phyloP scores from a whole-genome alignment of 2,888 invertebrate genomes.

The Orthosia incerta region DNA sequence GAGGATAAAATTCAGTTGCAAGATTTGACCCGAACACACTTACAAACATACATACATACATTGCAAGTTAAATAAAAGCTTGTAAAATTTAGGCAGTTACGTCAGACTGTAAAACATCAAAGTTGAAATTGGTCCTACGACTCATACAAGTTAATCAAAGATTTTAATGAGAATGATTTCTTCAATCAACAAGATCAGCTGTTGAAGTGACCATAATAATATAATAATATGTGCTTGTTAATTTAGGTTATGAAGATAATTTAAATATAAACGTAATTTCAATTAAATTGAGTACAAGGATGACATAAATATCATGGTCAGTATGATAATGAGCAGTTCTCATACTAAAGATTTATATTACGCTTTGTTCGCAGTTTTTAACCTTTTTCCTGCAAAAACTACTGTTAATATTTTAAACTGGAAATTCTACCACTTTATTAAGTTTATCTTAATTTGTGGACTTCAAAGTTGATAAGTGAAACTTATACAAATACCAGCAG shows the following conservation, averaged over 20 bases:
- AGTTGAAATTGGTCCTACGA: constrained; percentile 10
- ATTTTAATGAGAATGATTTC: not conserved
- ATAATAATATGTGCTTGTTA: not conserved
- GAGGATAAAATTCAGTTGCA: too few species aligned
- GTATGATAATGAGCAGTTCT: constrained; percentile 2
- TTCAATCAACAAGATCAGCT: not conserved
- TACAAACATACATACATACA: too few species aligned
- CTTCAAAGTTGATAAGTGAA: not conserved
- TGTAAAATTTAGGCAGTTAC: too few species aligned
- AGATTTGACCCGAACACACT: too few species aligned
- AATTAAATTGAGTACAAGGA: constrained; percentile 36
- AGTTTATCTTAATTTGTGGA: constrained; percentile 1
- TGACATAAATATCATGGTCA: constrained; percentile 33
- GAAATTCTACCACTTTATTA: not conserved
- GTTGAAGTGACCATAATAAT: not conserved
- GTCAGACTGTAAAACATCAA: not conserved
- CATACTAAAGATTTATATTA: not conserved
- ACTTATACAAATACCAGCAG: constrained; percentile 1
- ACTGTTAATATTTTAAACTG: not conserved
- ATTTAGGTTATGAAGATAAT: not conserved
- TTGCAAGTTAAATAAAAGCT: too few species aligned
- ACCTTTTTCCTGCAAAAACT: not conserved
- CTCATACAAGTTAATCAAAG: not conserved
- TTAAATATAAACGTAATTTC: constrained; percentile 4
- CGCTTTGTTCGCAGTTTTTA: not conserved